These are phyloP conservation scores for Ptychoptera contaminata DNA, from an alignment of 2,888 invertebrate species.

Conservation along the genomic window DNA sequence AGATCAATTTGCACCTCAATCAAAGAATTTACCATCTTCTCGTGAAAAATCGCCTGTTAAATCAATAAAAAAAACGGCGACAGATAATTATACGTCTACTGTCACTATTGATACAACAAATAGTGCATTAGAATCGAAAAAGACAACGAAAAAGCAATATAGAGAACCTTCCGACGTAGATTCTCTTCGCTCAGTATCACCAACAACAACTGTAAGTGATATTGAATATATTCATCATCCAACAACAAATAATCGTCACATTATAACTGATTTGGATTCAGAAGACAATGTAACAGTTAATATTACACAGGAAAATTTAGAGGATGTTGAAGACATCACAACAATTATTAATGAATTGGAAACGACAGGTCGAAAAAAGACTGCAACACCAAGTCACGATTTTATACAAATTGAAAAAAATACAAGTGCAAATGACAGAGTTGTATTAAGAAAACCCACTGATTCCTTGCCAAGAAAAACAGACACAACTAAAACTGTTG, in stretches of 20 bases:
- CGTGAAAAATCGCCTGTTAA: neutral
- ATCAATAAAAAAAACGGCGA: neutral
- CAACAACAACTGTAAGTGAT: conserved; percentile 39
- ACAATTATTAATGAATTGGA: no score
- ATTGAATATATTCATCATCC: conserved; percentile 25
- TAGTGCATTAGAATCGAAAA: neutral
- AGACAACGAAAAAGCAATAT: neutral
- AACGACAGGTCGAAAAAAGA: no score
- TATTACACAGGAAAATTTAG: neutral
- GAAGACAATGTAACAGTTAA: conserved; percentile 22
- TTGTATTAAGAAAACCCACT: no score
- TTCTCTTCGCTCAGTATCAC: conserved; percentile 28
- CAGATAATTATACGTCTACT: neutral
- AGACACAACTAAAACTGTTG: no score
- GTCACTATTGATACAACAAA: neutral
- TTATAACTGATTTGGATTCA: conserved; percentile 26
- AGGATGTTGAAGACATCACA: no score
- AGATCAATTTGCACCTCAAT: neutral
- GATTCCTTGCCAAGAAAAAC: no score
- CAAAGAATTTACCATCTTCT: neutral
- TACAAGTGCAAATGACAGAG: no score
- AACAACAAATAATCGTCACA: conserved; percentile 9
- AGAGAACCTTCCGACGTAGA: conserved; percentile 12
- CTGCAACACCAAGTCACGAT: no score
- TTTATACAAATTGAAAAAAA: no score